Evolutionary conservation across 1,140 invertebrate genomes (phyloP).

Genomic region (Schlechtendalia chinensis): DNA sequence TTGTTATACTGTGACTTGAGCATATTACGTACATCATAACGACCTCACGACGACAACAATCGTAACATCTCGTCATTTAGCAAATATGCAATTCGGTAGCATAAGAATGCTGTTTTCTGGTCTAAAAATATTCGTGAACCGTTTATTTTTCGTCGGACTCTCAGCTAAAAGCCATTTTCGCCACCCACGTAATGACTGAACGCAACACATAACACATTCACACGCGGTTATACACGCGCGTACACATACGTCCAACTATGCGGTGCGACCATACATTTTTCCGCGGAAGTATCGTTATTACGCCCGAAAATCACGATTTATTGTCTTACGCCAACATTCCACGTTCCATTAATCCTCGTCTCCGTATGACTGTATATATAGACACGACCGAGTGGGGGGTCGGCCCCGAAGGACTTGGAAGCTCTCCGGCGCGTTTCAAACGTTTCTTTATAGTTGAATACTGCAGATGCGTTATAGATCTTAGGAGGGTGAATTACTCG

Average conservation of each 20-base stretch:
- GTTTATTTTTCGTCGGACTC: slow-evolving; percentile 28
- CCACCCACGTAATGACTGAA: slow-evolving; percentile 1
- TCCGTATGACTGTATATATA: too few relatives aligned
- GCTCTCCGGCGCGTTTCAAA: too few relatives aligned
- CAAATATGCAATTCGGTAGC: slow-evolving; percentile 25
- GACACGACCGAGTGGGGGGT: too few relatives aligned
- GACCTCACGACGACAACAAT: background rate
- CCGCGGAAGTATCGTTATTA: background rate
- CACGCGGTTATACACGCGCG: background rate
- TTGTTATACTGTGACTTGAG: too few relatives aligned
- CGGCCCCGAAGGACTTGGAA: too few relatives aligned
- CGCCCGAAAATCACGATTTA: background rate
- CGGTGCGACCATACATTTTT: background rate
- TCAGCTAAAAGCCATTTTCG: slow-evolving; percentile 20
- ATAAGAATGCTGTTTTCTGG: slow-evolving; percentile 30
- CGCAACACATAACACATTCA: background rate
- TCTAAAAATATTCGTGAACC: slow-evolving; percentile 36
- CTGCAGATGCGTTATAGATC: too few relatives aligned
- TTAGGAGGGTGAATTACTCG: too few relatives aligned
- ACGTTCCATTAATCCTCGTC: too few relatives aligned
- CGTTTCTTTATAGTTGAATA: too few relatives aligned
- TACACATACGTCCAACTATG: background rate
- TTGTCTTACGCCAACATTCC: too few relatives aligned
- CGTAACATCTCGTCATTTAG: slow-evolving; percentile 11
- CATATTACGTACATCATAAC: background rate